Base-by-base conservation (phyloP, 2,797 vertebrate genomes). In the Rallus crepitans region DNA sequence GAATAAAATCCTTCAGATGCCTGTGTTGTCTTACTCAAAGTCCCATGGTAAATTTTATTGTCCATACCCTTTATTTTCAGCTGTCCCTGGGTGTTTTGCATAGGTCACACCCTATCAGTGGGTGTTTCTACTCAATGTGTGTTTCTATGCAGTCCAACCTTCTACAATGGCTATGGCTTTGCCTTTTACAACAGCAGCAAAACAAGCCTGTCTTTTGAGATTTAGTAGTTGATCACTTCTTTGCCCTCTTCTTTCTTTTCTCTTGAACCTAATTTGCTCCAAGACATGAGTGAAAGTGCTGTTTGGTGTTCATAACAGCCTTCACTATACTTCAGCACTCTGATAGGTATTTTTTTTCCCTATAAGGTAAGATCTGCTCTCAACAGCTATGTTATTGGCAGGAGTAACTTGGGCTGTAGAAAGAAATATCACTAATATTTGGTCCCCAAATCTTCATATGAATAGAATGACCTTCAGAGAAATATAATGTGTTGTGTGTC, bases 1-100 rank as follows among this genome's bases (percentile, higher is more conserved):
- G 35, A 96, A 97, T 97, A 97, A 97, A 96, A 84, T 55, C 37
- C 28, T 95, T 95, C n/a, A 35, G 15, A 65, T 66, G 31, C 28
- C n/a, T 85, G 6, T 65, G 27, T 69, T 87, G 55, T 89, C 15
- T 70, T 65, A 53, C 61, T 92, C 11, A 7, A 85, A 75, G 17
- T 50, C 7, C 15, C 8, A 12, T n/a, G 11, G 16, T 50, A 48
- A 73, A 45, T 15, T 33, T 79, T n/a, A 86, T 33, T 86, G 23
- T 93, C 30, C 55, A 72, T 81, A 45, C 3, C 3, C 40, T 70
- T 82, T 37, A 37, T 84, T 82, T 84, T 69, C 16, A 53, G n/a
- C 68, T 87, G 16, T 9, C 9, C 2, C 5, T 82, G 37, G 19
- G 17, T 14, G 28, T 65, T 88, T 93, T 50, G 28, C n/a, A 5